Base-by-base conservation (phyloP, 2,113 vertebrate genomes). In the Phaetusa simplex region DNA sequence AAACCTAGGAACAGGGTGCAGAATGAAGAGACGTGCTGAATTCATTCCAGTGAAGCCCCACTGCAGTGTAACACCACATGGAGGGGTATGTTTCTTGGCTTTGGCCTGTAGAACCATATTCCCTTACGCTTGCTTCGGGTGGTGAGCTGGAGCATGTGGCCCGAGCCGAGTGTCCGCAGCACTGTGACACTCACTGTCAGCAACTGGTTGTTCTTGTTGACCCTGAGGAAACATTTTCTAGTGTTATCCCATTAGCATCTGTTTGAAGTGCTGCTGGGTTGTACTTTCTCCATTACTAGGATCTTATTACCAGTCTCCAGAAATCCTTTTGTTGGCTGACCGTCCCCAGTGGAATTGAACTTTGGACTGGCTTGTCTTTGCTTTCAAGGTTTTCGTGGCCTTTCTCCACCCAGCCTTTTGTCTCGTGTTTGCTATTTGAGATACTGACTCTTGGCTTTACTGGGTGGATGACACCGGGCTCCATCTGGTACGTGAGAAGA, bases 381-480 rank as follows among this genome's bases (percentile, higher is more conserved):
- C 71, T 77, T 50, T 56, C 29, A 52, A 67, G n/a, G 27, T 45
- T 79, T 81, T 74, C 4, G 12, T 72, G 88, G 55, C 93, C 83
- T 76, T 91, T 82, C 89, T 78, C 65, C 61, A 91, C 65, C 88
- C 83, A 86, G 81, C 20, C 64, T 64, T 91, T 78, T 82, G 86
- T 90, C 56, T 76, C n/a, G 34, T 73, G 50, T 89, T 91, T 77
- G 86, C 72, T 61, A 5, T 32, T 42, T 52, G 64, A 58, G 42
- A 53, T 77, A 11, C 30, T 24, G n/a, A 19, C 69, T 81, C 50
- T 22, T 78, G 83, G 38, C 88, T 71, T 69, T 50, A 26, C 45
- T 85, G 78, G 13, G 7, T 72, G 53, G 30, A 13, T 89, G 56
- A 55, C 0, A 3, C n/a, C 17, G 6, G 69, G 52, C 79, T 84